Percentiles rank a stretch among this genome's conserved stretches.
These are phyloP conservation scores for Parasteatoda lunata DNA, from an alignment of 2,888 invertebrate species.

Conservation along the genomic window DNA sequence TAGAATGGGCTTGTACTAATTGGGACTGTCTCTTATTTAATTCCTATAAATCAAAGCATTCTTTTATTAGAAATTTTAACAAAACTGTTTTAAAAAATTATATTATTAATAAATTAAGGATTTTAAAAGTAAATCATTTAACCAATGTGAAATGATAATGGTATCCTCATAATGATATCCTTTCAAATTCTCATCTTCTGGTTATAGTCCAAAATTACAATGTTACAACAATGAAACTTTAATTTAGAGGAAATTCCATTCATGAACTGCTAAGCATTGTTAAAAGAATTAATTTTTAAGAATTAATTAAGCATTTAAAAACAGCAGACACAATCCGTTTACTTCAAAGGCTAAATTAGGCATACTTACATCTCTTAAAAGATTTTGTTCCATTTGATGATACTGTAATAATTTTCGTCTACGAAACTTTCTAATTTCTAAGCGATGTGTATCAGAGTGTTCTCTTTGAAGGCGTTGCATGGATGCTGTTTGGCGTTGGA, in stretches of 20 bases:
- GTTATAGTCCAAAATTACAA: too few species aligned
- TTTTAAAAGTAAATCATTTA: too few species aligned
- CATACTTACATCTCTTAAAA: conserved; percentile 85
- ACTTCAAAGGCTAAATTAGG: not conserved
- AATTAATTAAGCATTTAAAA: too few species aligned
- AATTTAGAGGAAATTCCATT: too few species aligned
- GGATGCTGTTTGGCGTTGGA: conserved; percentile 81
- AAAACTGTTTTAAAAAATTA: too few species aligned
- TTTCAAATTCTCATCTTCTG: too few species aligned
- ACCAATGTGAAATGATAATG: too few species aligned
- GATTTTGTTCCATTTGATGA: conserved; percentile 92
- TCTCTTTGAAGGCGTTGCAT: conserved; percentile 89
- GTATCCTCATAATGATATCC: too few species aligned
- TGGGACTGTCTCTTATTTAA: conserved; percentile 95
- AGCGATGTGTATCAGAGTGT: conserved; percentile 92
- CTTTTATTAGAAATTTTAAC: not conserved
- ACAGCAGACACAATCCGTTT: not conserved
- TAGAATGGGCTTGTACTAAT: conserved; percentile 93
- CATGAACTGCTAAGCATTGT: too few species aligned
- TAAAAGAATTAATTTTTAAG: too few species aligned
- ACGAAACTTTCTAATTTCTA: conserved; percentile 93
- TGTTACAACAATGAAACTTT: too few species aligned
- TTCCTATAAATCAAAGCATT: conserved; percentile 80
- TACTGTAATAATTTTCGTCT: conserved; percentile 89
- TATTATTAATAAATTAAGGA: too few species aligned